Evolutionary conservation across 2,797 vertebrate genomes (phyloP).

Genomic region (Phataginus tricuspis): DNA sequence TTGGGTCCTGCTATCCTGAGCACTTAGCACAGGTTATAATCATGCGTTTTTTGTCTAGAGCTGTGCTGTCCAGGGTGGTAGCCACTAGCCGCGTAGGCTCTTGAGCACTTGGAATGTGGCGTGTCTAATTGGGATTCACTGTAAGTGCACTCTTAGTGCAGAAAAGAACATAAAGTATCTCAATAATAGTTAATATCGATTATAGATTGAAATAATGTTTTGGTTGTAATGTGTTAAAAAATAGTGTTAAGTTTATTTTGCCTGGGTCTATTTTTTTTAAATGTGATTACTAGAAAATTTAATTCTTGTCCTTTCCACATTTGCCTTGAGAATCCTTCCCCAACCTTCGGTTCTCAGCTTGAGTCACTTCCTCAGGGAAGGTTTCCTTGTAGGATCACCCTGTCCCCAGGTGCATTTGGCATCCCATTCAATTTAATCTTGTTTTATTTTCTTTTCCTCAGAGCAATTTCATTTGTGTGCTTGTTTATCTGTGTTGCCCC

Average conservation of each 20-base stretch:
- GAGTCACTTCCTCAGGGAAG: neutral
- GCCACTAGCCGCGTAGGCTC: neutral
- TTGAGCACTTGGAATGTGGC: neutral
- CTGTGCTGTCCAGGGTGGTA: neutral
- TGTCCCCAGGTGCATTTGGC: neutral
- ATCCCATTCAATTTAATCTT: neutral
- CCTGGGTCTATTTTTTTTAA: neutral
- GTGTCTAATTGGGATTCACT: neutral
- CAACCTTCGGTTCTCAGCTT: neutral
- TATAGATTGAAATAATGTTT: neutral
- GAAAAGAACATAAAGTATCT: neutral
- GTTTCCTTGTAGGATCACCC: no score
- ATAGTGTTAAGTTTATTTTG: neutral
- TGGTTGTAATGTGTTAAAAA: neutral
- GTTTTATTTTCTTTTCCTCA: neutral
- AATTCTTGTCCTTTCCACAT: neutral
- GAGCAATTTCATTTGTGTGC: neutral
- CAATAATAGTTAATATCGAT: neutral
- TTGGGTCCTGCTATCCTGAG: neutral
- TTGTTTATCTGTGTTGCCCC: neutral
- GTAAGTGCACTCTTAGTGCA: neutral
- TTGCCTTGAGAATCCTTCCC: neutral
- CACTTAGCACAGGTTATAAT: neutral
- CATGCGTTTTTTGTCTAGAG: neutral
- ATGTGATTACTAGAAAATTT: neutral